A percentile compares a stretch with the other conserved stretches of the same genome.
Evolutionary conservation across 2,888 invertebrate genomes (phyloP).

Genomic region (Strigamia crassipes): DNA sequence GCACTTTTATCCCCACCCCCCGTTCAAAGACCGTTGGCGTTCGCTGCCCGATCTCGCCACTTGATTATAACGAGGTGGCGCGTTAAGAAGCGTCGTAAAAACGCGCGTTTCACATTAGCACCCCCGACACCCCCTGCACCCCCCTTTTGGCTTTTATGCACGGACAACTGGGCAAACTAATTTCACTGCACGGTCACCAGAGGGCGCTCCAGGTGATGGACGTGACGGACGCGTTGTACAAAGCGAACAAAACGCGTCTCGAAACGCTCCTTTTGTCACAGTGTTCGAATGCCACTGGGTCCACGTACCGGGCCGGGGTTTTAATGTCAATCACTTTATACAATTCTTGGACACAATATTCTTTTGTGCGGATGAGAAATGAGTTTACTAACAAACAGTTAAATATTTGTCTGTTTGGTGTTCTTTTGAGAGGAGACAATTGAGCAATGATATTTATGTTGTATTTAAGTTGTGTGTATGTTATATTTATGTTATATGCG

Average conservation of each 20-base stretch:
- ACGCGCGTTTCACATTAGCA: constrained; percentile 24
- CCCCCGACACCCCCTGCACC: neutral
- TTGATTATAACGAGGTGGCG: neutral
- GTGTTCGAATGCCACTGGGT: neutral
- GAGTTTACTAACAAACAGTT: neutral
- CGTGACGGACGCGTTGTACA: neutral
- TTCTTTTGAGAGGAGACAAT: too few relatives aligned
- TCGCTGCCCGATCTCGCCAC: neutral
- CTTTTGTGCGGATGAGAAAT: neutral
- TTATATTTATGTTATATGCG: too few relatives aligned
- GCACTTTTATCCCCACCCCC: constrained; percentile 14
- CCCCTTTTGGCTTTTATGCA: neutral
- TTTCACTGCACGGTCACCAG: constrained; percentile 19
- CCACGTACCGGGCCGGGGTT: neutral
- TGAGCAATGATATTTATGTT: too few relatives aligned
- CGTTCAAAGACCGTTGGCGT: neutral
- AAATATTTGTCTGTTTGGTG: too few relatives aligned
- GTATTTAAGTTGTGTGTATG: too few relatives aligned
- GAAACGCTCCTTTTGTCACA: neutral
- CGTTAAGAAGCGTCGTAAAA: constrained; percentile 11
- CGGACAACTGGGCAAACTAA: constrained; percentile 30
- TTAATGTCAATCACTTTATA: neutral
- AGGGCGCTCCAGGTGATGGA: constrained; percentile 23
- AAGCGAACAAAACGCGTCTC: neutral
- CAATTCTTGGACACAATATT: neutral